Evolutionary conservation across 2,797 vertebrate genomes (phyloP).

Genomic region (Macroramphosus scolopax): DNA sequence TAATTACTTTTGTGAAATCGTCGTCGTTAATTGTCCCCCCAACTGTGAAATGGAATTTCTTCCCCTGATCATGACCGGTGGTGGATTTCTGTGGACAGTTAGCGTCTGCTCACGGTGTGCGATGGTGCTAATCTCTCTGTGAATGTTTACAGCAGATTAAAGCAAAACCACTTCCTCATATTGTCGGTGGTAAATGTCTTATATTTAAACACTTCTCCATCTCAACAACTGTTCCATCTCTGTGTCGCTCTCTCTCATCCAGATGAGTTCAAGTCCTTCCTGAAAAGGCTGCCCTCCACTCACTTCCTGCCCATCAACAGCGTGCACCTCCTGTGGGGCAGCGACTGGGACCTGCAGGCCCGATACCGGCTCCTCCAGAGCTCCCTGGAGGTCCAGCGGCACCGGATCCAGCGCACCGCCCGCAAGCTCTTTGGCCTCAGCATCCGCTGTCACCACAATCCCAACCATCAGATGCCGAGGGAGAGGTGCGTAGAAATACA

Average conservation of each 20-base stretch:
- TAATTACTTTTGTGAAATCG: too few relatives aligned
- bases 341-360: slow-evolving; percentile 98
- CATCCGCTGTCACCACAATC: slow-evolving; percentile 96
- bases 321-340: slow-evolving; percentile 98
- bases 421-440: slow-evolving; percentile 98
- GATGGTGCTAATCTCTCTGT: too few relatives aligned
- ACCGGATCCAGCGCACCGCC: slow-evolving; percentile 95
- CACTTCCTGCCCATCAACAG: slow-evolving; percentile 97
- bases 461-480: slow-evolving; percentile 98
- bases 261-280: slow-evolving; percentile 99
- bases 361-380: slow-evolving; percentile 96
- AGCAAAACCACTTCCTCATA: too few relatives aligned
- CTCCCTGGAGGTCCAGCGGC: slow-evolving; percentile 88
- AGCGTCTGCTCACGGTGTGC: too few relatives aligned
- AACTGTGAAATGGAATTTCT: too few relatives aligned
- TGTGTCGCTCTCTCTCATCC: slow-evolving; percentile 11
- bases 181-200: too few relatives aligned
- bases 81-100: too few relatives aligned
- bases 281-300: slow-evolving; percentile 95
- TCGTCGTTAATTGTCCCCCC: too few relatives aligned
- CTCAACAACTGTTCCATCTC: too few relatives aligned
- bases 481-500: slow-evolving; percentile 85
- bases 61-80: too few relatives aligned
- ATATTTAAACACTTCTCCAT: too few relatives aligned
- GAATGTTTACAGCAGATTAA: too few relatives aligned